phyloP scores from a whole-genome alignment of 2,113 vertebrate genomes.

The Vombatus ursinus region DNA sequence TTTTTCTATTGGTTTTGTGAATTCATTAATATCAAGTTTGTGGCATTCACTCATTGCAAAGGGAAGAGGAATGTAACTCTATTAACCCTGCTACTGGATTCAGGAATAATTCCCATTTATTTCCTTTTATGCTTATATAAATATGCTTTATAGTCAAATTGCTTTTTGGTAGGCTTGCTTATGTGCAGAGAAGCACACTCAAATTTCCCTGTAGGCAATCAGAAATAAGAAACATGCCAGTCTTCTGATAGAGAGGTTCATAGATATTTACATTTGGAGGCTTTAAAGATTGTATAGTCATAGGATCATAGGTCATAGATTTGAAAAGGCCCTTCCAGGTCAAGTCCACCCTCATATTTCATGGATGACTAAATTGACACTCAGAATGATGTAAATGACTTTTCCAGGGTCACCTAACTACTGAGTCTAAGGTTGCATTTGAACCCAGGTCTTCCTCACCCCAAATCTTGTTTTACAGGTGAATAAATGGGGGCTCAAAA shows the following conservation, averaged over 20 bases:
- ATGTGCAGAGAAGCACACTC: neutral
- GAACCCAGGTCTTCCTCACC: too few species aligned
- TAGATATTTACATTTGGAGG: neutral
- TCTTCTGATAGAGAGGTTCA: neutral
- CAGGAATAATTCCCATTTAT: neutral
- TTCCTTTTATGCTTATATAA: neutral
- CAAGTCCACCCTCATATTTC: too few species aligned
- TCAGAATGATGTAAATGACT: too few species aligned
- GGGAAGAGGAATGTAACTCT: too few species aligned
- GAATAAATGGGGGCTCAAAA: too few species aligned
- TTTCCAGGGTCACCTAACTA: too few species aligned
- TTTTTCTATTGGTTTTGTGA: neutral
- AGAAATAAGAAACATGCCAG: neutral
- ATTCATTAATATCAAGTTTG: neutral
- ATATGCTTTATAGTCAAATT: neutral
- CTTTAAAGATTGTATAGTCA: neutral
- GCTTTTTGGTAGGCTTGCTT: neutral
- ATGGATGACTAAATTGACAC: too few species aligned
- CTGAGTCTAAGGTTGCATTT: too few species aligned
- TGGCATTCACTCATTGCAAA: neutral
- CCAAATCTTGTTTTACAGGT: too few species aligned
- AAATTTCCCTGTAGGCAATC: neutral
- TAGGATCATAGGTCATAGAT: neutral
- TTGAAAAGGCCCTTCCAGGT: neutral
- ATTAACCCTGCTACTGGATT: too few species aligned